phyloP scores from a whole-genome alignment of 2,797 vertebrate species.

The Trichosurus vulpecula region DNA sequence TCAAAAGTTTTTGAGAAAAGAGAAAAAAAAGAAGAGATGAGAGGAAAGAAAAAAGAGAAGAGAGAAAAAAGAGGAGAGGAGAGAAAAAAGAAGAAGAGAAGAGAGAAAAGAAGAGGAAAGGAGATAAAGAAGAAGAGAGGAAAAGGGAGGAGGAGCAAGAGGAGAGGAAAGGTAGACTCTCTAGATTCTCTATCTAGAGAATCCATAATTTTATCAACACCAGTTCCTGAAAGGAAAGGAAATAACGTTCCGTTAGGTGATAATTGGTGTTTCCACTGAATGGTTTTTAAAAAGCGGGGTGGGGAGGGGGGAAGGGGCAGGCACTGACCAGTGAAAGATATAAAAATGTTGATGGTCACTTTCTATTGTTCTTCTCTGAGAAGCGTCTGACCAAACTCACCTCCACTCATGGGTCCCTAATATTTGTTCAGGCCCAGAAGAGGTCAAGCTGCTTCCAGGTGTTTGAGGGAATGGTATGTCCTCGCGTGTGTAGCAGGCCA shows the following conservation, averaged over 20 bases:
- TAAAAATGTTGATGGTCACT: slow-evolving; percentile 8
- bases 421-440: slow-evolving; percentile 70
- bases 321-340: neutral
- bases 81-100: neutral
- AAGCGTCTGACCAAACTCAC: slow-evolving; percentile 40
- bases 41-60: neutral
- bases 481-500: slow-evolving; percentile 46
- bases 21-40: too few species aligned
- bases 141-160: neutral
- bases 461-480: slow-evolving; percentile 60
- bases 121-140: too few species aligned
- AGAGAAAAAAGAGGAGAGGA: too few species aligned
- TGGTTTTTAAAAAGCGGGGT: neutral
- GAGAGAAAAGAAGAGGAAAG: too few species aligned
- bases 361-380: slow-evolving; percentile 56
- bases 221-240: slow-evolving; percentile 43
- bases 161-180: neutral
- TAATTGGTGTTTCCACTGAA: neutral
- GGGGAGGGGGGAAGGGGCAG: neutral
- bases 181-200: neutral
- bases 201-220: slow-evolving; percentile 16
- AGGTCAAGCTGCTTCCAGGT: slow-evolving; percentile 51
- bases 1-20: neutral
- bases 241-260: slow-evolving; percentile 9
- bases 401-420: slow-evolving; percentile 35